Base-by-base conservation (phyloP, 2,888 invertebrate genomes). In the Callimorpha dominula region DNA sequence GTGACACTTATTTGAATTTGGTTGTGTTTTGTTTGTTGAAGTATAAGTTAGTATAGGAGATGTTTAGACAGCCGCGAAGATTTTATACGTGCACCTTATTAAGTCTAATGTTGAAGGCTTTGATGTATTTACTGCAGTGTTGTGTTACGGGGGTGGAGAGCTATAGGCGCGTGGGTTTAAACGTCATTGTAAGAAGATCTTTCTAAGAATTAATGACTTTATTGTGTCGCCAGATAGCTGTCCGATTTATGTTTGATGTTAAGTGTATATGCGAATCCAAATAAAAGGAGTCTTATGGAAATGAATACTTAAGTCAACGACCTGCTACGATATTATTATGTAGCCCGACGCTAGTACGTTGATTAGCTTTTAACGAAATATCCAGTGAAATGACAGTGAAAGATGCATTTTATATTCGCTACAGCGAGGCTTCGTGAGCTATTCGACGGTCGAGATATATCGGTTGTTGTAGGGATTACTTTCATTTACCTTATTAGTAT, bases 31-130 rank as follows among this genome's bases (percentile, higher is more conserved):
- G 46, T 43, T 65, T 46, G 65, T 65, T 65, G 20, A 49, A 49
- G 17, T 20, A 14, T 46, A n/a, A 60, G 14, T 60, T 65, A 31
- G 8, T n/a, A 73, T 68, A 65, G 70, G 70, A 72, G 75, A 70
- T 64, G 72, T 77, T 52, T 65, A 74, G 54, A 70, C 52, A 42
- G 52, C 50, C 40, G 60, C 11, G 64, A 73, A 78, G 77, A 75
- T 79, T 77, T 83, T 81, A 85, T 83, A 79, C 74, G 81, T 77
- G 76, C 81, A 78, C 78, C 80, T 83, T 85, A 86, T 82, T 84
- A 85, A 83, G 81, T 84, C 79, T 81, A 80, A 81, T 73, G 78
- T 79, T 81, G 80, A 83, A 84, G 79, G 75, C 72, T 81, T 60
- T 83, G 84, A 85, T 78, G 77, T 86, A 79, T 82, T 81, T 82